phyloP scores from a whole-genome alignment of 2,888 invertebrate species.

The Cecidostiba fungosa region DNA sequence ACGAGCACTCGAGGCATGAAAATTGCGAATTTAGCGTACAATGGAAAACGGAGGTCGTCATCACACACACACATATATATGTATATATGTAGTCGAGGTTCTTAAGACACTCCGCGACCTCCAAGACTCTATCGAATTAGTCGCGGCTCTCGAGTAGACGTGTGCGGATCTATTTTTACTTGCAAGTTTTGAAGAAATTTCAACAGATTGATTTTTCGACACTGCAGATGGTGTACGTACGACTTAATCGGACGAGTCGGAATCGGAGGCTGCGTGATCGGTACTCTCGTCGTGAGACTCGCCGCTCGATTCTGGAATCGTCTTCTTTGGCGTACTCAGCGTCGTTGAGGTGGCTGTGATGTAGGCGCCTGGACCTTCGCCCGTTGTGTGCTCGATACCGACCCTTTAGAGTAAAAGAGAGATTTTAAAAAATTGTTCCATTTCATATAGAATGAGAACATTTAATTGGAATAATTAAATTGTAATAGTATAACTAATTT shows the following conservation, averaged over 20 bases:
- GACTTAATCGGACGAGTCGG: slow-evolving; percentile 82
- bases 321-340: slow-evolving; percentile 68
- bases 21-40: slow-evolving; percentile 48
- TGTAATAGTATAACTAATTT: no score
- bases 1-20: slow-evolving; percentile 14
- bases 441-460: no score
- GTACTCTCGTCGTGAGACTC: slow-evolving; percentile 77
- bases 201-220: background rate
- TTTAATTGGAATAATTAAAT: no score
- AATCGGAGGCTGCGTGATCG: slow-evolving; percentile 81
- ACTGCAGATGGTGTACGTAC: background rate
- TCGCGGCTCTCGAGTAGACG: background rate
- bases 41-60: slow-evolving; percentile 30
- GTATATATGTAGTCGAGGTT: background rate
- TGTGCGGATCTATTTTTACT: background rate
- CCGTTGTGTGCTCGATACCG: slow-evolving; percentile 93
- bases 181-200: background rate
- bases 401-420: slow-evolving; percentile 82
- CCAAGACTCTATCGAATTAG: slow-evolving; percentile 45
- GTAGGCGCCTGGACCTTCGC: slow-evolving; percentile 87
- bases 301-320: slow-evolving; percentile 76
- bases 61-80: no score
- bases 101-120: slow-evolving; percentile 33
- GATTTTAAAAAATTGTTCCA: no score
- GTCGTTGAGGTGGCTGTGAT: slow-evolving; percentile 83